phyloP scores from a whole-genome alignment of 2,797 vertebrate species.

The Rhabdomys pumilio region DNA sequence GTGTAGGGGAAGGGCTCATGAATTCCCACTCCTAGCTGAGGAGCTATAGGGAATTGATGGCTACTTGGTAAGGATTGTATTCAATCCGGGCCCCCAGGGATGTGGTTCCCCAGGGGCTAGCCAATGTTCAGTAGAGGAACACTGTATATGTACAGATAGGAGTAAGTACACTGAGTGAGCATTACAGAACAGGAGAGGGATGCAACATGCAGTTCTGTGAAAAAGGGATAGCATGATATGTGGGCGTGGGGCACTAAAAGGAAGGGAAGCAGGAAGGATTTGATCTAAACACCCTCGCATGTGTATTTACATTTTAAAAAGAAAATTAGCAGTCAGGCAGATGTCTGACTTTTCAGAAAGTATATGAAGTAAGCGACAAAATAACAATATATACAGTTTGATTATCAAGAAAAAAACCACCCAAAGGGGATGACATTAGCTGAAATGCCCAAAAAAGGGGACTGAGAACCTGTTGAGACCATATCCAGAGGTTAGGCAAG shows the following conservation, averaged over 20 bases:
- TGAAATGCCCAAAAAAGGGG: too few relatives aligned
- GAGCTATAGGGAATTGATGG: neutral
- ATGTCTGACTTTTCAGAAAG: slow-evolving; percentile 2
- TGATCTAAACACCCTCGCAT: too few relatives aligned
- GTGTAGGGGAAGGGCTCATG: neutral
- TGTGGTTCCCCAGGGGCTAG: neutral
- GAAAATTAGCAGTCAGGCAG: neutral
- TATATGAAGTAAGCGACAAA: neutral
- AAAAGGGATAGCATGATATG: neutral
- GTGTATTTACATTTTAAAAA: neutral
- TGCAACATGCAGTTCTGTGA: neutral
- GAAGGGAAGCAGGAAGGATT: neutral
- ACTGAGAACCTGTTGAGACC: too few relatives aligned
- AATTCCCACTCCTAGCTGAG: neutral
- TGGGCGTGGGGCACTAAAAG: too few relatives aligned
- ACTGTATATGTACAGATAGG: neutral
- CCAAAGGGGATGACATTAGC: too few relatives aligned
- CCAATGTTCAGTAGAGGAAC: neutral
- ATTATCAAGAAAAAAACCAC: neutral
- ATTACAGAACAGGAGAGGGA: neutral
- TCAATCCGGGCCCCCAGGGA: neutral
- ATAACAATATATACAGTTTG: neutral
- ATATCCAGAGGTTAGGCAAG: too few relatives aligned
- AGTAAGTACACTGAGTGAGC: neutral
- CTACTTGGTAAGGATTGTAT: neutral